phyloP scores from a whole-genome alignment of 2,113 vertebrate genomes.

The Rutilus rutilus region DNA sequence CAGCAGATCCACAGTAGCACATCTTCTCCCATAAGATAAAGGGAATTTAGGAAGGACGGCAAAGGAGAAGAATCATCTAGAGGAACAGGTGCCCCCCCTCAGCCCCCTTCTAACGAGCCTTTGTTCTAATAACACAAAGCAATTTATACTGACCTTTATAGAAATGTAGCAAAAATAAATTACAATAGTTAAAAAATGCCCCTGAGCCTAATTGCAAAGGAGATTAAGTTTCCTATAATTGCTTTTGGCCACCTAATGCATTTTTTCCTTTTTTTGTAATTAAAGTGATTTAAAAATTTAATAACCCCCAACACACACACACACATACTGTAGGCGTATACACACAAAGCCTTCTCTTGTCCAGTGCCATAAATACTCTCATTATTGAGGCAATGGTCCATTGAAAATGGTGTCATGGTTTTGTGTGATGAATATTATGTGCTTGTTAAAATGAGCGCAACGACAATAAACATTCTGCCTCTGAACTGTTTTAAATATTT shows the following conservation, averaged over 20 bases:
- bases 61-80: constrained; percentile 65
- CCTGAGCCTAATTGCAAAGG: constrained; percentile 94
- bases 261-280: constrained; percentile 93
- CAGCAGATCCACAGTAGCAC: constrained; percentile 42
- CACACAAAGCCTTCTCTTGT: constrained; percentile 41
- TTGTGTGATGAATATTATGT: constrained; percentile 20
- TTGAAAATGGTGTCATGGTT: constrained; percentile 64
- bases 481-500: not conserved
- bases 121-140: constrained; percentile 85
- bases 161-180: constrained; percentile 81
- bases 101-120: constrained; percentile 67
- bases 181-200: constrained; percentile 88
- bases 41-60: constrained; percentile 48
- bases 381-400: constrained; percentile 66
- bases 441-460: constrained; percentile 4
- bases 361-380: constrained; percentile 63
- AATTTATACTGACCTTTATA: constrained; percentile 85
- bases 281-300: constrained; percentile 98
- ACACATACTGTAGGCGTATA: constrained; percentile 11
- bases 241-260: constrained; percentile 93
- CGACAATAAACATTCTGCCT: not conserved
- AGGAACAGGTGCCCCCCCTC: constrained; percentile 62
- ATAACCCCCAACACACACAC: constrained; percentile 75
- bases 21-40: constrained; percentile 46
- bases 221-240: constrained; percentile 96